phyloP scores from a whole-genome alignment of 2,888 invertebrate species.

The Drosophila setosimentum region DNA sequence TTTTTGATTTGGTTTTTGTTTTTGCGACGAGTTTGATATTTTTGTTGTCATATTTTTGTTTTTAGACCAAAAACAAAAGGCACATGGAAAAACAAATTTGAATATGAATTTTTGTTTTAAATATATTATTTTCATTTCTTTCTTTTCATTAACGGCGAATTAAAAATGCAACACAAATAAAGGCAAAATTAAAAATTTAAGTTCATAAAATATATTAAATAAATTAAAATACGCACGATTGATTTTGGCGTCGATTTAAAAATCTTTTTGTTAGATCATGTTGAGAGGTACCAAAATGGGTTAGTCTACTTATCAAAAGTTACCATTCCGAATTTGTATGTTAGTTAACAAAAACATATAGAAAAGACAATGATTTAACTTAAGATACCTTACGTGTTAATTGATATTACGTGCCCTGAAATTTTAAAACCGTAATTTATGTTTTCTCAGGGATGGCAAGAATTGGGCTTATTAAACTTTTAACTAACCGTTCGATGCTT shows the following conservation, averaged over 20 bases:
- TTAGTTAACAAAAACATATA: conserved; percentile 22
- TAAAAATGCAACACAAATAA: conserved; percentile 48
- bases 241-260: conserved; percentile 28
- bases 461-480: background rate
- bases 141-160: conserved; percentile 42
- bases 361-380: conserved; percentile 4
- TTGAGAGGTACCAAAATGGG: conserved; percentile 38
- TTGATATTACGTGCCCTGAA: background rate
- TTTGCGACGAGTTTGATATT: conserved; percentile 42
- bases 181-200: conserved; percentile 24
- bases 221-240: conserved; percentile 24
- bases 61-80: conserved; percentile 70
- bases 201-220: conserved; percentile 19
- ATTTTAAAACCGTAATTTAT: background rate
- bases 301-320: conserved; percentile 52
- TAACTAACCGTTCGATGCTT: background rate
- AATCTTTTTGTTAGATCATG: conserved; percentile 31
- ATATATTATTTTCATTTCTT: conserved; percentile 34
- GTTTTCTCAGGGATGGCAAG: background rate
- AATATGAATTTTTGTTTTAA: conserved; percentile 55
- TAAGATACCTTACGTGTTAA: conserved; percentile 37
- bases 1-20: conserved; percentile 34
- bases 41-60: conserved; percentile 45
- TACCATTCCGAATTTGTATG: conserved; percentile 29
- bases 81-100: conserved; percentile 69